Evolutionary conservation across 2,113 vertebrate genomes (phyloP).

Genomic region (Corapipo altera): DNA sequence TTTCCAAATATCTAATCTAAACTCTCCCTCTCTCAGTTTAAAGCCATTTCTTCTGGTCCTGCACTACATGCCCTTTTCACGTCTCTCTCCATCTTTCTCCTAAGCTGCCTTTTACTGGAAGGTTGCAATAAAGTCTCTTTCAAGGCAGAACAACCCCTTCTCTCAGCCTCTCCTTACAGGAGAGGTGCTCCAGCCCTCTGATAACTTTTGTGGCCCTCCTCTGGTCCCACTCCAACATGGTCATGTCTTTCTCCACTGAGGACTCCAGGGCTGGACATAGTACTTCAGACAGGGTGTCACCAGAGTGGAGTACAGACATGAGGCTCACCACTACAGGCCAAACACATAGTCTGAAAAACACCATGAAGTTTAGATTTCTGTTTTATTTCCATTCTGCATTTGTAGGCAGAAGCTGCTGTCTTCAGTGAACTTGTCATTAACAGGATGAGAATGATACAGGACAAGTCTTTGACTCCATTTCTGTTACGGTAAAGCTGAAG

Average conservation of each 20-base stretch:
- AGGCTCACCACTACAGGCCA: background rate
- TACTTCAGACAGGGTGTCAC: background rate
- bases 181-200: background rate
- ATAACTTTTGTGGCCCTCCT: background rate
- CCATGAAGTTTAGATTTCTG: background rate
- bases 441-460: background rate
- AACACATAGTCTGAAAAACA: background rate
- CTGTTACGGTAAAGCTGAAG: background rate
- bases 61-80: background rate
- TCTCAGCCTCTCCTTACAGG: background rate
- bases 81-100: background rate
- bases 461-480: background rate
- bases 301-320: background rate
- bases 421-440: background rate
- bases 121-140: background rate
- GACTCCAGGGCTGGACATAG: accelerated
- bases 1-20: background rate
- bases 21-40: background rate
- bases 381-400: background rate
- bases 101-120: background rate
- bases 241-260: background rate
- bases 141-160: background rate
- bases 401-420: background rate
- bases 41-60: background rate
- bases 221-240: background rate